A percentile compares a stretch with the other conserved stretches of the same genome.
Conservation (phyloP, 2,888 invertebrate species). For the Dichetophora obliterata region DNA sequence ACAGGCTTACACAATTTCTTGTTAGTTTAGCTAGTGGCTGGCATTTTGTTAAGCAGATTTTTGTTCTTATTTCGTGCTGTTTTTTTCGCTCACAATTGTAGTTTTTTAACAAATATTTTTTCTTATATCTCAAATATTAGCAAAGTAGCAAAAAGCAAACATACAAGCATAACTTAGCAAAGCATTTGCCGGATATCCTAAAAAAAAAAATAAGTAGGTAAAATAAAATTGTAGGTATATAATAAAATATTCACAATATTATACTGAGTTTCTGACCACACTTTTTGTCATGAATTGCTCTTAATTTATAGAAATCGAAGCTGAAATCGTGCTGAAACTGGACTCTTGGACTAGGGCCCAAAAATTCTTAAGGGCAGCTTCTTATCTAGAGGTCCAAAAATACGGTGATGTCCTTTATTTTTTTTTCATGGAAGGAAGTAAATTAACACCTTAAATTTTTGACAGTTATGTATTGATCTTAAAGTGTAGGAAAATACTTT, state of each 20-base stretch:
- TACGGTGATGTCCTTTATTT: no score
- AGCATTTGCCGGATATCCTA: neutral
- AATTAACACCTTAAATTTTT: no score
- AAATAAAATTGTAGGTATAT: neutral
- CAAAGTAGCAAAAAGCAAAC: neutral
- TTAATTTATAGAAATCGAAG: no score
- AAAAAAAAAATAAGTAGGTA: neutral
- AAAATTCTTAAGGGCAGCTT: no score
- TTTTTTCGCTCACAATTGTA: conserved; percentile 15
- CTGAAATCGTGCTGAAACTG: no score
- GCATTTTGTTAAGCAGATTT: neutral
- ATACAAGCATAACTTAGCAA: conserved; percentile 5
- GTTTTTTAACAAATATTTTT: conserved; percentile 33
- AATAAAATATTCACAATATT: conserved; percentile 10
- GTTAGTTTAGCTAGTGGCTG: neutral
- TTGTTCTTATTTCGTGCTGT: conserved; percentile 2
- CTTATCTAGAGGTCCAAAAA: no score
- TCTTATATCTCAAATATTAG: conserved; percentile 26
- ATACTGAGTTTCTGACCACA: neutral
- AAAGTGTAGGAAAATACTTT: no score
- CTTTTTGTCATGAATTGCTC: neutral
- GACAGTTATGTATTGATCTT: no score
- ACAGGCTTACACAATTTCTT: conserved; percentile 2
- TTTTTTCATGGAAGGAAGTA: no score
- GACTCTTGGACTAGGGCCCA: no score